phyloP scores from a whole-genome alignment of 2,888 invertebrate species.

The Peribatodes rhomboidaria region DNA sequence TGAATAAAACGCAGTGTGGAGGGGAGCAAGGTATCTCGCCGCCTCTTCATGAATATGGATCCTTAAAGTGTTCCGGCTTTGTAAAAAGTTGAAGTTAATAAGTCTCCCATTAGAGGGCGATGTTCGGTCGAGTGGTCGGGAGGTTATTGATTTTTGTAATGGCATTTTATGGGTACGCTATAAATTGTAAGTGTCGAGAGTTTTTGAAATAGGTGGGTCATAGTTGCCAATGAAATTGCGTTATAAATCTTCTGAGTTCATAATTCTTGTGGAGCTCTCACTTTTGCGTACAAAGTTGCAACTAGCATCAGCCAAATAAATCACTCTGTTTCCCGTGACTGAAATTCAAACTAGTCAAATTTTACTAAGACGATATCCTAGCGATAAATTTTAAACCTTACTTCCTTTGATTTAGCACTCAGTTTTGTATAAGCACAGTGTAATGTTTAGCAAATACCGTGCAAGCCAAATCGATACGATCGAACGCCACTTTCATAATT shows the following conservation, averaged over 20 bases:
- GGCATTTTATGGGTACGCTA: slow-evolving; percentile 28
- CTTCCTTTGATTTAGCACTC: not conserved
- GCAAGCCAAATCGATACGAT: slow-evolving; percentile 12
- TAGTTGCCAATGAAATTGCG: slow-evolving; percentile 24
- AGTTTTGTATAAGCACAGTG: not conserved
- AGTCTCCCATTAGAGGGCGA: slow-evolving; percentile 63
- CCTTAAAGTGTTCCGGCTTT: slow-evolving; percentile 68
- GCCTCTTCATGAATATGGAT: slow-evolving; percentile 80
- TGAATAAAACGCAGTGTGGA: slow-evolving; percentile 77
- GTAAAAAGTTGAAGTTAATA: slow-evolving; percentile 71
- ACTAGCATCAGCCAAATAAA: not conserved
- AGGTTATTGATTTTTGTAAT: slow-evolving; percentile 36
- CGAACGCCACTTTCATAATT: slow-evolving; percentile 37
- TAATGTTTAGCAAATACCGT: slow-evolving; percentile 10
- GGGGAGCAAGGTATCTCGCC: slow-evolving; percentile 53
- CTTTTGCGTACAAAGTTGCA: not conserved
- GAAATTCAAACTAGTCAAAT: not conserved
- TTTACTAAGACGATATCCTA: not conserved
- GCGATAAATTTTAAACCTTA: not conserved
- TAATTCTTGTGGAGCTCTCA: slow-evolving; percentile 14
- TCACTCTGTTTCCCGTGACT: not conserved
- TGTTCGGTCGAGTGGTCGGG: slow-evolving; percentile 38
- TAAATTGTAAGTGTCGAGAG: slow-evolving; percentile 34
- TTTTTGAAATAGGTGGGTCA: slow-evolving; percentile 26
- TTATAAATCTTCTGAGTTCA: slow-evolving; percentile 21